These are phyloP conservation scores for Falco naumanni DNA, from an alignment of 2,797 vertebrate species.

Conservation along the genomic window DNA sequence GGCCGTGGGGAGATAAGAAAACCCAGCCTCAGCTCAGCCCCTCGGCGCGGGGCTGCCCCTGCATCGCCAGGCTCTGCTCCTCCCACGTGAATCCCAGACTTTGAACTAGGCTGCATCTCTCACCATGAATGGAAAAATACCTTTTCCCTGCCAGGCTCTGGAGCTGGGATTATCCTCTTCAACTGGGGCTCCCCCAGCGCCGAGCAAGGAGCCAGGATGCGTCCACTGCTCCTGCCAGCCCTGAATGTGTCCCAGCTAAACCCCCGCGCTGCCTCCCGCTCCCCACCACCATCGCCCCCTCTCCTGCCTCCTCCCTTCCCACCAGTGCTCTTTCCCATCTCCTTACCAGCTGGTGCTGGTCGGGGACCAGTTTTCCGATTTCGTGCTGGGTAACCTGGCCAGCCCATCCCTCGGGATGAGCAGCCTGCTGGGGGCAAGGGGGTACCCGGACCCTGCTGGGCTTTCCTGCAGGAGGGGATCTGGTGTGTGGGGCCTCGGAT, in stretches of 20 bases:
- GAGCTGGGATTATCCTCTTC: not conserved
- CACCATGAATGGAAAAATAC: not conserved
- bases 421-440: fast-evolving
- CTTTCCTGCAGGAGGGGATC: not conserved
- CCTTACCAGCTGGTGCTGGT: fast-evolving
- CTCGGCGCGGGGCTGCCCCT: not conserved
- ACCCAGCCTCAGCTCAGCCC: not conserved
- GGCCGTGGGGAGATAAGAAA: not conserved
- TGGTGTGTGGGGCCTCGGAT: fast-evolving
- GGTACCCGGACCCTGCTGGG: not conserved
- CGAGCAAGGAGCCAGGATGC: not conserved
- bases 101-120: not conserved
- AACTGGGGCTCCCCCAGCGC: not conserved
- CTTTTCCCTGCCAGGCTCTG: not conserved
- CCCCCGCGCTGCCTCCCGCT: not conserved
- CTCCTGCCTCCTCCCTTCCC: not conserved
- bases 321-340: not conserved
- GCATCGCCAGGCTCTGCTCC: not conserved
- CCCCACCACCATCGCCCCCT: not conserved
- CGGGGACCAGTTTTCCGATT: not conserved
- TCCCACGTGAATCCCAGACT: not conserved
- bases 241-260: not conserved
- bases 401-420: not conserved
- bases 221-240: not conserved
- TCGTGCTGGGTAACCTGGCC: not conserved